Percentiles rank a stretch among this genome's conserved stretches.
phyloP scores from a whole-genome alignment of 2,113 vertebrate species.

The Forbesichthys papilliferus region DNA sequence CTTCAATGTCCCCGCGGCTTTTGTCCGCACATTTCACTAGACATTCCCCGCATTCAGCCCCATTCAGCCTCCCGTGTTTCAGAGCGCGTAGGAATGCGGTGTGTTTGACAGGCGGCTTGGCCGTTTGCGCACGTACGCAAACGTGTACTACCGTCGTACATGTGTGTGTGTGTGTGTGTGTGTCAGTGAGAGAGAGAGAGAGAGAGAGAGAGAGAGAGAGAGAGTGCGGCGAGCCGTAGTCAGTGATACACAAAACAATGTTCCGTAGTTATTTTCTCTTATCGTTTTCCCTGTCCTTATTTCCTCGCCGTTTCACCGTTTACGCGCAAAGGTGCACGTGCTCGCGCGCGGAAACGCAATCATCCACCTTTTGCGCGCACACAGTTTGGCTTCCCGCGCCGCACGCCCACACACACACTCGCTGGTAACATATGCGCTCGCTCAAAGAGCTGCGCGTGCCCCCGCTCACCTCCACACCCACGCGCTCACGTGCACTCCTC shows the following conservation, averaged over 20 bases:
- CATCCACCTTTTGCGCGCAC: slow-evolving; percentile 37
- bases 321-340: slow-evolving; percentile 47
- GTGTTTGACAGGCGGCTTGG: slow-evolving; percentile 70
- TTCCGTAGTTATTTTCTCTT: neutral
- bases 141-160: slow-evolving; percentile 4
- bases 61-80: slow-evolving; percentile 66
- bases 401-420: slow-evolving; percentile 47
- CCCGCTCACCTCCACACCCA: slow-evolving; percentile 76
- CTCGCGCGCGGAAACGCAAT: slow-evolving; percentile 42
- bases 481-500: slow-evolving; percentile 72
- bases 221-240: slow-evolving; percentile 7
- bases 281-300: neutral
- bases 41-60: slow-evolving; percentile 75
- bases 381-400: slow-evolving; percentile 12
- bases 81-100: slow-evolving; percentile 70
- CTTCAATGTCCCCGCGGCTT: slow-evolving; percentile 78
- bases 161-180: slow-evolving; percentile 19
- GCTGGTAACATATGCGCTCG: slow-evolving; percentile 72
- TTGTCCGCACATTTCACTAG: slow-evolving; percentile 78
- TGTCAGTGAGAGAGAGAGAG: slow-evolving; percentile 41
- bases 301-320: neutral
- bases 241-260: too few relatives aligned
- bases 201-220: neutral
- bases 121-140: neutral
- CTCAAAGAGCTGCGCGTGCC: slow-evolving; percentile 67